phyloP scores from a whole-genome alignment of 1,140 invertebrate genomes.

The Copidosoma floridanum region DNA sequence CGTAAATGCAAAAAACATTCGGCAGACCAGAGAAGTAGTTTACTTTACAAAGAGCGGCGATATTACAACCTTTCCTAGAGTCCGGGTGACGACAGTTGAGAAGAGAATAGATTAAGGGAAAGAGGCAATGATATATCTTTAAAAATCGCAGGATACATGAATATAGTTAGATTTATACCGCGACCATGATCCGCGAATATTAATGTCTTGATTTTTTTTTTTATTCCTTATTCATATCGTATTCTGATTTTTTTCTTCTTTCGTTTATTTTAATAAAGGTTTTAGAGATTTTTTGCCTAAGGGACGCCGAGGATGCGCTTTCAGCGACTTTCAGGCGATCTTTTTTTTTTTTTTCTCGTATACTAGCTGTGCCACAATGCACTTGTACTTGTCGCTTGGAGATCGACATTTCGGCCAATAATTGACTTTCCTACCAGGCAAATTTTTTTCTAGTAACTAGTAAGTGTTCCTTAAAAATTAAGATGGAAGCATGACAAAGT shows the following conservation, averaged over 20 bases:
- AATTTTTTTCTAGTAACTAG: background rate
- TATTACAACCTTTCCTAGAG: slow-evolving; percentile 10
- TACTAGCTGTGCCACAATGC: slow-evolving; percentile 58
- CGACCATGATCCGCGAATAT: slow-evolving; percentile 31
- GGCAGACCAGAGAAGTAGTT: slow-evolving; percentile 19
- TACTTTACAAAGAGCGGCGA: slow-evolving; percentile 21
- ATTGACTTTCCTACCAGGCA: slow-evolving; percentile 9
- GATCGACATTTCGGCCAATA: slow-evolving; percentile 45
- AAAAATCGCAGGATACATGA: slow-evolving; percentile 24
- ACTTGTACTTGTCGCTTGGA: slow-evolving; percentile 56
- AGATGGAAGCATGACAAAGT: background rate
- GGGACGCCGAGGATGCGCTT: slow-evolving; percentile 39
- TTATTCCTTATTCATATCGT: slow-evolving; percentile 33
- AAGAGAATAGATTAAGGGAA: slow-evolving; percentile 19
- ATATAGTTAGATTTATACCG: slow-evolving; percentile 24
- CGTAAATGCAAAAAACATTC: slow-evolving; percentile 25
- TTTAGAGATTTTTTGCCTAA: slow-evolving; percentile 53
- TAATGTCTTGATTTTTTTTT: slow-evolving; percentile 29
- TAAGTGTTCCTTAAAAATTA: background rate
- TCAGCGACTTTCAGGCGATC: slow-evolving; percentile 38
- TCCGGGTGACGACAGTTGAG: slow-evolving; percentile 17
- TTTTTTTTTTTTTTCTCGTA: slow-evolving; percentile 54
- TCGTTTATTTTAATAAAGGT: slow-evolving; percentile 49
- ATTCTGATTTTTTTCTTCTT: slow-evolving; percentile 30
- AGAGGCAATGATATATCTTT: slow-evolving; percentile 20